A percentile compares a stretch with the other conserved stretches of the same genome.
phyloP scores from a whole-genome alignment of 2,113 vertebrate genomes.

The Crotophaga sulcirostris region DNA sequence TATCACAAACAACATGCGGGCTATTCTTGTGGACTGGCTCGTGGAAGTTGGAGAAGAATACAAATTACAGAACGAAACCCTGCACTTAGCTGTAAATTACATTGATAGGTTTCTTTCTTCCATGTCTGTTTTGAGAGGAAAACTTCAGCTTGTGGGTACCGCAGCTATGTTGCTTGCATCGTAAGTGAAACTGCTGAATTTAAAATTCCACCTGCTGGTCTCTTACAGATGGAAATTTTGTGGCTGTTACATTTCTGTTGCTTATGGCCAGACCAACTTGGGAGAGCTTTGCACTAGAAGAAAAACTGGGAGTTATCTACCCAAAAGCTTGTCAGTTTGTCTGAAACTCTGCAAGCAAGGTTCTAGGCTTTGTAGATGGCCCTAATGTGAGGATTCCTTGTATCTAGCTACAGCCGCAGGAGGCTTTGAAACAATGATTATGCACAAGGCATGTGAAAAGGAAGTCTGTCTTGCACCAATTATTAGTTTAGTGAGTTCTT shows the following conservation, averaged over 20 bases:
- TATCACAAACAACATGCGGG: conserved; percentile 95
- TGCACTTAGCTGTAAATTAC: conserved; percentile 97
- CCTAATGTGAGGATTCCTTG: not conserved
- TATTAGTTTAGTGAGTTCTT: not conserved
- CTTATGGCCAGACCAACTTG: accelerated
- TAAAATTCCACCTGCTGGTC: not conserved
- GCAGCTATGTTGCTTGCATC: conserved; percentile 97
- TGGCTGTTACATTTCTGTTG: not conserved
- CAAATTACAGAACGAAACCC: conserved; percentile 94
- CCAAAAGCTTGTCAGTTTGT: not conserved
- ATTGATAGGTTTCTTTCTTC: conserved; percentile 97
- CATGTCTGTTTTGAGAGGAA: conserved; percentile 96
- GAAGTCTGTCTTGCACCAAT: not conserved
- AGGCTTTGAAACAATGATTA: not conserved
- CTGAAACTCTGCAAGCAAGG: not conserved
- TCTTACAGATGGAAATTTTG: not conserved
- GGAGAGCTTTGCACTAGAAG: not conserved
- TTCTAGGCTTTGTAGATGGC: not conserved
- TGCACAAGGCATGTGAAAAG: not conserved
- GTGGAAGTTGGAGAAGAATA: conserved; percentile 99
- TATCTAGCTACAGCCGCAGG: not conserved
- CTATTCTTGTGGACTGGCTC: conserved; percentile 98
- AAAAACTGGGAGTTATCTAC: not conserved
- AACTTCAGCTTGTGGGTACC: conserved; percentile 96
- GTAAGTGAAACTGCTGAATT: conserved; percentile 78